A percentile compares a stretch with the other conserved stretches of the same genome.
Conservation (phyloP, 2,113 vertebrate genomes). For the Ancistrus triradiatus region DNA sequence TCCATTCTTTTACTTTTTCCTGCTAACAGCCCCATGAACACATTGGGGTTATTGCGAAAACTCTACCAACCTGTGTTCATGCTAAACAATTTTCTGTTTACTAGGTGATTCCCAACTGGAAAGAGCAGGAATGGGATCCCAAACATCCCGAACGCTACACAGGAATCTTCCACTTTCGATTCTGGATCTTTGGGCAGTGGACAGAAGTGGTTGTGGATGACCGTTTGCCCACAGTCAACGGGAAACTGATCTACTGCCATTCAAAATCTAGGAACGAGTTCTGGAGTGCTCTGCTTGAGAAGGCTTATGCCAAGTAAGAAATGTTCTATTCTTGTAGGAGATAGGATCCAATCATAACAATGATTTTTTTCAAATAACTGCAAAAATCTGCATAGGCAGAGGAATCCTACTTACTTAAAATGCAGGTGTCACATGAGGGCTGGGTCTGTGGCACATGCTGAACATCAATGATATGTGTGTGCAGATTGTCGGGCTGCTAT, state of each 20-base stretch:
- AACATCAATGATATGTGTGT: not conserved
- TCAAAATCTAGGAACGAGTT: constrained; percentile 34
- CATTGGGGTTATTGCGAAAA: too few relatives aligned
- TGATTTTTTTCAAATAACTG: too few relatives aligned
- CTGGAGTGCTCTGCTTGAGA: constrained; percentile 40
- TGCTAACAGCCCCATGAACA: too few relatives aligned
- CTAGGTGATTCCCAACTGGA: constrained; percentile 82
- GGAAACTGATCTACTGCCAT: constrained; percentile 52
- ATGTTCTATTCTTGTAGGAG: too few relatives aligned
- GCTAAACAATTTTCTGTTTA: not conserved
- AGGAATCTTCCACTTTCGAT: constrained; percentile 90
- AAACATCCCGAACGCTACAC: constrained; percentile 74
- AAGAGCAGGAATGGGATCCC: constrained; percentile 85
- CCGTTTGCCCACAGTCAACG: constrained; percentile 79
- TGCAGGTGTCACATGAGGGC: too few relatives aligned
- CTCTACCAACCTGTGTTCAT: too few relatives aligned
- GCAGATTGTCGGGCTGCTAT: constrained; percentile 84
- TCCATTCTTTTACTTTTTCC: too few relatives aligned
- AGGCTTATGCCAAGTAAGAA: constrained; percentile 46
- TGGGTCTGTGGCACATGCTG: too few relatives aligned
- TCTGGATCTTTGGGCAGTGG: constrained; percentile 92
- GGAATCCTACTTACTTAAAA: not conserved
- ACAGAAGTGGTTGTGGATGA: constrained; percentile 90
- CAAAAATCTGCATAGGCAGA: too few relatives aligned
- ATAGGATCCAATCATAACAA: too few relatives aligned